Evolutionary conservation across 2,888 invertebrate genomes (phyloP).

Genomic region (Pyrocoelia pectoralis): DNA sequence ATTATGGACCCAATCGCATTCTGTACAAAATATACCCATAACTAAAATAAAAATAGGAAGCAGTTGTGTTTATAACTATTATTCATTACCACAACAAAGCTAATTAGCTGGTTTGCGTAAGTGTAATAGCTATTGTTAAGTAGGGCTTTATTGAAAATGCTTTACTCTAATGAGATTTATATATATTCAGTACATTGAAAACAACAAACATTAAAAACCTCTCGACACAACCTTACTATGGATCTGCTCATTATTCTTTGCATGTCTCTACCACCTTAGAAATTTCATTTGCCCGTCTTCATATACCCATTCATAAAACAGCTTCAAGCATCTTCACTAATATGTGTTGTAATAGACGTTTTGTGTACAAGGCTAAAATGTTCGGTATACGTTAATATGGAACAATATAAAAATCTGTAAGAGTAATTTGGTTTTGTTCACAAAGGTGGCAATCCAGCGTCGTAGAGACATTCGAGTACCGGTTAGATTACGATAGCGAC

Average conservation of each 20-base stretch:
- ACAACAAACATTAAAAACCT: conserved; percentile 2
- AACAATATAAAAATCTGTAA: not conserved
- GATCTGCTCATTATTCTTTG: conserved; percentile 21
- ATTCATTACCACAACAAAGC: no score
- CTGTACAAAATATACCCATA: no score
- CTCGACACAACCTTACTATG: conserved; percentile 21
- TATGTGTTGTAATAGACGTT: conserved; percentile 8
- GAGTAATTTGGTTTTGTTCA: not conserved
- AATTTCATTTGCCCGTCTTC: conserved; percentile 38
- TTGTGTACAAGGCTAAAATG: conserved; percentile 27
- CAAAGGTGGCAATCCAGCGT: not conserved
- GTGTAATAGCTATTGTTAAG: no score
- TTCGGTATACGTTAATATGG: conserved; percentile 25
- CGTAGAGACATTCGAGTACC: conserved; percentile 42
- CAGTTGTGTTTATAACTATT: no score
- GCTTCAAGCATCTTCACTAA: conserved; percentile 18
- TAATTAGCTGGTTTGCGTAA: no score
- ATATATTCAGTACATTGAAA: not conserved
- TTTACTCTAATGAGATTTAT: not conserved
- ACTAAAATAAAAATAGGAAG: no score
- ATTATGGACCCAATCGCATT: no score
- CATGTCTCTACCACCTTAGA: conserved; percentile 20
- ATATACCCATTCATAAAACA: conserved; percentile 32
- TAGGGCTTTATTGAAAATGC: no score
- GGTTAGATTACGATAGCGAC: conserved; percentile 49